A percentile compares a stretch with the other conserved stretches of the same genome.
These are phyloP conservation scores for Scortum barcoo DNA, from an alignment of 2,113 vertebrate species.

Conservation along the genomic window DNA sequence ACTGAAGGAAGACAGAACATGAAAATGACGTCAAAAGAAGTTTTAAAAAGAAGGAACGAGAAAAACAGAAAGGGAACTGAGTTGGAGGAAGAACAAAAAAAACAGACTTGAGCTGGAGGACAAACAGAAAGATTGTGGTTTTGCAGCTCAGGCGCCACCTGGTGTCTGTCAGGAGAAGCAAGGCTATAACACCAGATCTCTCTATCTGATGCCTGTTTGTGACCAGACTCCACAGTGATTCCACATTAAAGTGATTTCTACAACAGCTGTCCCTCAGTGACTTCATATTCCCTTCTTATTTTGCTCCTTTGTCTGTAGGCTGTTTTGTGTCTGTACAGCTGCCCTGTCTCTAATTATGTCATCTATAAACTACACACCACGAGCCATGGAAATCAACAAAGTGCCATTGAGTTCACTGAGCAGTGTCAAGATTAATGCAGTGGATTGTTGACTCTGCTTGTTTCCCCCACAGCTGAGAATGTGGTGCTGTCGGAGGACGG, in stretches of 20 bases:
- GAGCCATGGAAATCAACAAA: conserved; percentile 45
- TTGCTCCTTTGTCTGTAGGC: conserved; percentile 25
- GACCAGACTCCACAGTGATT: conserved; percentile 26
- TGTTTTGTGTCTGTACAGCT: conserved; percentile 44
- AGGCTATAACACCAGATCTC: not conserved
- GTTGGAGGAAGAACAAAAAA: conserved; percentile 2
- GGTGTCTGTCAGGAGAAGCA: conserved; percentile 58
- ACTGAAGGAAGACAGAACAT: conserved; percentile 20
- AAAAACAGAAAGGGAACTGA: conserved; percentile 22
- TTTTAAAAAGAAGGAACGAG: conserved; percentile 10
- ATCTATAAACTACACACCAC: conserved; percentile 30
- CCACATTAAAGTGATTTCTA: conserved; percentile 47
- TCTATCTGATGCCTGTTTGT: conserved; percentile 36
- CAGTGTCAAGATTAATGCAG: conserved; percentile 4
- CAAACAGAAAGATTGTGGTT: not conserved
- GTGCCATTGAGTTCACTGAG: not conserved
- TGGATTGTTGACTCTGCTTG: conserved; percentile 22
- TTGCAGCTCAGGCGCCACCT: conserved; percentile 72
- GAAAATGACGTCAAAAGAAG: conserved; percentile 15
- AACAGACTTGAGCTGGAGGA: not conserved
- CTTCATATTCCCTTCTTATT: conserved; percentile 29
- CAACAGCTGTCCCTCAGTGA: conserved; percentile 54
- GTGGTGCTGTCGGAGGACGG: conserved; percentile 92
- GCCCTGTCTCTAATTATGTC: conserved; percentile 61
- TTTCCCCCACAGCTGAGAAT: conserved; percentile 90